Evolutionary conservation across 2,113 vertebrate species (phyloP), one percentile per base, ranked within the genome.

Genomic region (Melanotaenia duboulayi): DNA sequence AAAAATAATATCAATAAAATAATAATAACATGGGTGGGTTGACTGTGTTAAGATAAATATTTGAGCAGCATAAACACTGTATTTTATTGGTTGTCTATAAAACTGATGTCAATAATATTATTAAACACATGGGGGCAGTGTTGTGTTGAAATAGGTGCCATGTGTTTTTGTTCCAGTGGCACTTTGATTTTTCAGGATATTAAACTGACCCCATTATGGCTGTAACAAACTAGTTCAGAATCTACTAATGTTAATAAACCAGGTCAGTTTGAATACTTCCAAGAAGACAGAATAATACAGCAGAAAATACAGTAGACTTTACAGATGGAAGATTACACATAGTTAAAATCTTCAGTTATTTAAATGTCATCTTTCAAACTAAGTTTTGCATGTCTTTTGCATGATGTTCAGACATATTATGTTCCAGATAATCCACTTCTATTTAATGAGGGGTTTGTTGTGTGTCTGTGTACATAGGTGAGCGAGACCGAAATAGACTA

Each of bases 121-220:
- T 28, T 64, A 2, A 59, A 68, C 91, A 92, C 85, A 85, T 81
- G 90, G n/a, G 82, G 87, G 88, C 90, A 59, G 51, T 83, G 14
- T 89, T 81, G 40, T 23, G 1, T 37, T 65, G 4, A 37, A 13
- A 39, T 67, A 19, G 65, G 2, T 8, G 4, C 17, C 11, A 13
- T n/a, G 4, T 39, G 1, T 23, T 7, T 8, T 55, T n/a, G 51
- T 12, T 74, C 10, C 16, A 58, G 23, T 32, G 5, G 25, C 17
- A 28, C 37, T 51, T 59, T 35, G 8, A 13, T 70, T 46, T 37
- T 42, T 35, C 22, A 11, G n/a, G 64, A 16, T 60, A 40, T 40
- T 44, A 7, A 48, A 17, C 19, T 7, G 16, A n/a, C 16, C 44
- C 19, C 4, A 48, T n/a, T 48, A 17, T 44, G 42, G 1, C 20